Percentiles rank a stretch among this genome's conserved stretches.
Conservation (phyloP, 2,888 invertebrate species). For the Cephus spinipes region DNA sequence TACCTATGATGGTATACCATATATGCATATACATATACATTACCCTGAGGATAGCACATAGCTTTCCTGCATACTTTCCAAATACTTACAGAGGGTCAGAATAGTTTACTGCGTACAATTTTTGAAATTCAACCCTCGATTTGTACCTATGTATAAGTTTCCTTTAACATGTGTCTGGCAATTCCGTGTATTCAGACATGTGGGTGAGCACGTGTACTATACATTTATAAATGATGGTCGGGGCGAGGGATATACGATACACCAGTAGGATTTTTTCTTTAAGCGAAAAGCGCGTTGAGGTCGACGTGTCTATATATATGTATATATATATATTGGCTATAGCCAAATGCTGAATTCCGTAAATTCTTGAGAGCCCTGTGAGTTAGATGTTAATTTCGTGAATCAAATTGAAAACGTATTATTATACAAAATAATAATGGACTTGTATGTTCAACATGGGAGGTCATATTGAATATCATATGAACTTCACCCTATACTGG, state of each 20-base stretch:
- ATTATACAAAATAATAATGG: neutral
- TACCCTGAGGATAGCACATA: neutral
- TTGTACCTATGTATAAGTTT: neutral
- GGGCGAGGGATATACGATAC: neutral
- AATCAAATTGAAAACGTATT: neutral
- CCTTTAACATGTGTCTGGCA: neutral
- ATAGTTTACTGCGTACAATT: neutral
- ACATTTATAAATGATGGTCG: neutral
- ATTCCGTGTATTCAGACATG: neutral
- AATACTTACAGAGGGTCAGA: neutral
- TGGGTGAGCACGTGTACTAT: neutral
- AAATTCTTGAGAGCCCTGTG: neutral
- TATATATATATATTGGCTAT: no score
- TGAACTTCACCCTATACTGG: neutral
- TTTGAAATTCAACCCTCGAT: neutral
- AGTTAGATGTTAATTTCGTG: neutral
- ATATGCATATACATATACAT: neutral
- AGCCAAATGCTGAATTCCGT: neutral
- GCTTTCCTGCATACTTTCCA: constrained; percentile 2
- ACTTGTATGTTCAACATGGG: neutral
- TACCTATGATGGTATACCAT: no score
- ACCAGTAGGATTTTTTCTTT: neutral
- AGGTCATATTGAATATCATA: neutral
- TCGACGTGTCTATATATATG: neutral
- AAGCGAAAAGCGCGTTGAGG: neutral